Evolutionary conservation across 92 coral and sea anemone species (phyloP), one percentile per base, ranked within the genome.

Genomic region (Heliopora coerulea): DNA sequence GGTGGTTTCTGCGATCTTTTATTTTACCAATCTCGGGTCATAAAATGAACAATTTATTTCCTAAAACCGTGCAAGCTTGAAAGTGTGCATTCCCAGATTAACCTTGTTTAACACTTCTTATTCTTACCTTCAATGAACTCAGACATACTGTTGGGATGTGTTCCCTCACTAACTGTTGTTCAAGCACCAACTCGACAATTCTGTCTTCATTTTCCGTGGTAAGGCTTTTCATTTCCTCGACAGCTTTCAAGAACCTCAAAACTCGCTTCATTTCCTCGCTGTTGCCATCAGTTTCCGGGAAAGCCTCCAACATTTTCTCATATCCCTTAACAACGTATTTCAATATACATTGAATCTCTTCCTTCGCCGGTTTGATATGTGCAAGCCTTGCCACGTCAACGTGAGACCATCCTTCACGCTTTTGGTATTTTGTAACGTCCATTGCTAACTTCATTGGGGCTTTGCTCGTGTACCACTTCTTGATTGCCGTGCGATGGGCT

Each of bases 321-420:
- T 65, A 86, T 27, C 83, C 99, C 74, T 79, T 62, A 1, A 90
- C 75, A 1, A 90, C 86, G 77, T 85, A 95, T 82, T 83, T 91
- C 41, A 90, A 83, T 13, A 87, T 84, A 62, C 89, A 84, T 15
- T 59, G 78, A 12, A 69, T 39, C 5, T 74, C 82, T 0, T 84
- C 34, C 7, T 82, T 49, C 0, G 27, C 57, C 0, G 99, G 86
- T 72, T 95, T 95, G 31, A 95, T 79, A 88, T 95, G 99, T 54
- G 95, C 80, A 0, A 90, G 80, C 1, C 96, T 87, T 76, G 91
- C 86, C 46, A 92, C 63, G 76, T 92, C 97, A 40, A 74, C 86
- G 48, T 92, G 97, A 0, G 92, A 85, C 97, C 97, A 92, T n/a
- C 91, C 91, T 60, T 89, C 86, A 5, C 96, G 91, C 54, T 89